Evolutionary conservation across 2,888 invertebrate species (phyloP).

Genomic region (Pristionchus entomophagus): DNA sequence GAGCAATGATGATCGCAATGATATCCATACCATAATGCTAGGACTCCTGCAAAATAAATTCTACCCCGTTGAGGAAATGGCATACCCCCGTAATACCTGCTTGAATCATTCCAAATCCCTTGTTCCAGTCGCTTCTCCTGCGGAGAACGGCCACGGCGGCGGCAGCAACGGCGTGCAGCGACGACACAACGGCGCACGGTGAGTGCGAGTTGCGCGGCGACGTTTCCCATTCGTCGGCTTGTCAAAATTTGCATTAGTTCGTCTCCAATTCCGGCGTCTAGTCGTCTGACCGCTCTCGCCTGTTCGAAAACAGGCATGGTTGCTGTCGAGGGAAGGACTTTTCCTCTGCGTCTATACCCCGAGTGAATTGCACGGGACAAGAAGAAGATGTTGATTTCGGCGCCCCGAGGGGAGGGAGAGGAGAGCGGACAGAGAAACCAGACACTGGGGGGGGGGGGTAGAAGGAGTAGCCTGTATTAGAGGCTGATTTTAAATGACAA

Average conservation of each 20-base stretch:
- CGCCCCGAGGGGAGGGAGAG: not conserved
- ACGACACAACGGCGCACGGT: conserved; percentile 36
- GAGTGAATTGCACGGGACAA: not conserved
- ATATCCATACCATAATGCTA: too few species aligned
- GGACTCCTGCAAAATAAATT: too few species aligned
- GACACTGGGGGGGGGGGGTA: not conserved
- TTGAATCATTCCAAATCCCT: too few species aligned
- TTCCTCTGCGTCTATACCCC: not conserved
- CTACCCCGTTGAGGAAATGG: too few species aligned
- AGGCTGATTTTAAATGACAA: too few species aligned
- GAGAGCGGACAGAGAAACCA: not conserved
- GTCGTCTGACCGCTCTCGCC: not conserved
- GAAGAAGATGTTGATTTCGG: conserved; percentile 1
- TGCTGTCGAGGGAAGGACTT: not conserved
- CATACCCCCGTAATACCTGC: too few species aligned
- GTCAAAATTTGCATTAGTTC: not conserved
- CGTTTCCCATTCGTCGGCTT: not conserved
- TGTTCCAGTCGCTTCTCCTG: conserved; percentile 26
- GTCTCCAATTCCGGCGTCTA: not conserved
- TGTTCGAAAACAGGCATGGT: too few species aligned
- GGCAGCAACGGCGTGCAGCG: not conserved
- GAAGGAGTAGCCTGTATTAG: too few species aligned
- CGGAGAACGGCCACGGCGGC: conserved; percentile 16
- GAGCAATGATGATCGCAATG: too few species aligned
- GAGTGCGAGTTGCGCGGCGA: conserved; percentile 1